Evolutionary conservation across 2,113 vertebrate genomes (phyloP).

Genomic region (Otocyon megalotis): DNA sequence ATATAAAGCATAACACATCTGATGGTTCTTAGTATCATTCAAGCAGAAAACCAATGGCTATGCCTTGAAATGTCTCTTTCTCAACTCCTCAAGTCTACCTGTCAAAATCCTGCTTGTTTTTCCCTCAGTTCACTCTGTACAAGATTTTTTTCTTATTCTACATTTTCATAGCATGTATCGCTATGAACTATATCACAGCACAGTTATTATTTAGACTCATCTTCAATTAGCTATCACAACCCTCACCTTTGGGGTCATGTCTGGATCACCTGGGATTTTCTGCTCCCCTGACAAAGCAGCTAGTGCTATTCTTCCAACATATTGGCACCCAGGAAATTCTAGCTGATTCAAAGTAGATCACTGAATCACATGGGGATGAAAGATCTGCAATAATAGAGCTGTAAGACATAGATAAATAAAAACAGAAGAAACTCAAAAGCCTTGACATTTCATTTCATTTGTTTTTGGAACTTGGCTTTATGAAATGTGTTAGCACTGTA

Average conservation of each 20-base stretch:
- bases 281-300: accelerated
- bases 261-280: not conserved
- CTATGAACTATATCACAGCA: not conserved
- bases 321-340: not conserved
- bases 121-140: not conserved
- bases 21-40: not conserved
- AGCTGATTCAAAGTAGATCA: conserved; percentile 14
- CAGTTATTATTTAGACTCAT: not conserved
- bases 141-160: conserved; percentile 1
- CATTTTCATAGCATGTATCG: not conserved
- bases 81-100: not conserved
- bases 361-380: conserved; percentile 43
- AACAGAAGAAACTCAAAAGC: conserved; percentile 8
- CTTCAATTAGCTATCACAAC: not conserved
- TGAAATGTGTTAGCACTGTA: conserved; percentile 15
- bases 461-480: conserved; percentile 35
- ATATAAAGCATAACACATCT: not conserved
- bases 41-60: not conserved
- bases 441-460: conserved; percentile 62
- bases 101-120: not conserved
- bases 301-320: not conserved
- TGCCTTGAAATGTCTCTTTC: not conserved
- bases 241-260: not conserved
- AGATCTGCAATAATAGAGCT: conserved; percentile 21
- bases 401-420: conserved; percentile 57